phyloP scores from a whole-genome alignment of 2,797 vertebrate genomes.

The Alauda arvensis region DNA sequence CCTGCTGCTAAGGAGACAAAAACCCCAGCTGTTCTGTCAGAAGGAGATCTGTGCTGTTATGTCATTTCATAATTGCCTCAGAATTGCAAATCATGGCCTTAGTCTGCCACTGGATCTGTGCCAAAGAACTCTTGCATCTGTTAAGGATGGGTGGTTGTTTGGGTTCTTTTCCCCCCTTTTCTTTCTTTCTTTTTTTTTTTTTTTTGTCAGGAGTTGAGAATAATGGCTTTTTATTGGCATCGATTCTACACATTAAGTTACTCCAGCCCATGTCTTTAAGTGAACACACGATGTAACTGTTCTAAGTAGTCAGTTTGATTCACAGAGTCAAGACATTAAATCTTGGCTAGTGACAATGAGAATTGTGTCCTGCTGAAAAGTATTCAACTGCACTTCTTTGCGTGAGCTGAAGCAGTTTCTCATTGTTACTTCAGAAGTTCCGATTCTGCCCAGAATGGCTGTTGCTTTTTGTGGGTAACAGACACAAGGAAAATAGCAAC shows the following conservation, averaged over 20 bases:
- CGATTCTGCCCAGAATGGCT: neutral
- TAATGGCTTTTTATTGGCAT: neutral
- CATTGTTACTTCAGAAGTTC: conserved; percentile 11
- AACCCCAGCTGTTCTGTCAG: neutral
- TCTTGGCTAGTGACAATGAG: conserved; percentile 32
- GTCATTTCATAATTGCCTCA: conserved; percentile 40
- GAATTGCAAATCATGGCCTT: conserved; percentile 31
- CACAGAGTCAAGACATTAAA: conserved; percentile 3
- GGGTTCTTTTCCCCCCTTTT: fast-evolving
- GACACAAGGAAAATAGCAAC: conserved; percentile 12
- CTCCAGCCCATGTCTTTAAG: neutral
- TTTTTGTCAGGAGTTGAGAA: neutral
- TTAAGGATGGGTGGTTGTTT: neutral
- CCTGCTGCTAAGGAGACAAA: neutral
- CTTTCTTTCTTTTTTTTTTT: neutral
- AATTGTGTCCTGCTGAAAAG: conserved; percentile 22
- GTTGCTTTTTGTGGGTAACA: neutral
- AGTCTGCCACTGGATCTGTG: neutral
- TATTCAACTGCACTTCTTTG: neutral
- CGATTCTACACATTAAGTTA: neutral
- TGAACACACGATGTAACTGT: neutral
- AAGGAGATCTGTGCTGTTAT: conserved; percentile 27
- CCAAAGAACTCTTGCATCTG: conserved; percentile 8
- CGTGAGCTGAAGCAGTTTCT: neutral
- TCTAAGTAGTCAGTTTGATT: neutral